Base-by-base conservation (phyloP, 2,888 invertebrate genomes). In the Epinotia nisella region DNA sequence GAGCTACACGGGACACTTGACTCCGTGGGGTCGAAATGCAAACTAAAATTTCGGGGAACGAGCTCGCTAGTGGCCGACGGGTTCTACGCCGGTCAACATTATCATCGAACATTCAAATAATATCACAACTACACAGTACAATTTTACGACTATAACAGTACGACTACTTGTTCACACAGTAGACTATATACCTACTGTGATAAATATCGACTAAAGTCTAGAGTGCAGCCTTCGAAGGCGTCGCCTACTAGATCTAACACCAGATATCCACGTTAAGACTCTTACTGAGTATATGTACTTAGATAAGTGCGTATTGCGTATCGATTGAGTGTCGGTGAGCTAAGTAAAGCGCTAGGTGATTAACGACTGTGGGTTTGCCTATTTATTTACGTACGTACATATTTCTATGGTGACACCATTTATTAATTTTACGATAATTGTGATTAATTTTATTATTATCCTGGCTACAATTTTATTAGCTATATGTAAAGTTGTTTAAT, bases 101-200 rank as follows among this genome's bases (percentile, higher is more conserved):
- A 83, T 91, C 93, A 93, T 93, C 93, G 92, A 93, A 93, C 93
- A 93, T 93, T 93, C 93, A 93, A 92, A 86, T 77, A 66, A 75
- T 77, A 76, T 77, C 71, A 75, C 74, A 71, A 70, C 75, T 73
- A 61, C 74, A 71, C 59, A 21, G 66, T 70, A 59, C 70, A 24
- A 49, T 56, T 67, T 64, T 59, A 73, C 62, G 73, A 15, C 73
- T 72, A 59, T 62, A 68, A 64, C 35, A 68, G 39, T 74, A 70
- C 41, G 21, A 60, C 73, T 69, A 71, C 67, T 68, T 68, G 65
- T 68, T 51, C 68, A 66, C 65, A 68, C 64, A 69, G 69, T 69
- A 73, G 68, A 73, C 68, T 58, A 53, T 58, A 51, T 58, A 58
- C 67, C 73, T 73, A 73, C 73, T 73, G 68, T 69, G 62, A 73